These are phyloP conservation scores for Drosophila leontia DNA, from an alignment of 1,140 invertebrate genomes.

Conservation along the genomic window DNA sequence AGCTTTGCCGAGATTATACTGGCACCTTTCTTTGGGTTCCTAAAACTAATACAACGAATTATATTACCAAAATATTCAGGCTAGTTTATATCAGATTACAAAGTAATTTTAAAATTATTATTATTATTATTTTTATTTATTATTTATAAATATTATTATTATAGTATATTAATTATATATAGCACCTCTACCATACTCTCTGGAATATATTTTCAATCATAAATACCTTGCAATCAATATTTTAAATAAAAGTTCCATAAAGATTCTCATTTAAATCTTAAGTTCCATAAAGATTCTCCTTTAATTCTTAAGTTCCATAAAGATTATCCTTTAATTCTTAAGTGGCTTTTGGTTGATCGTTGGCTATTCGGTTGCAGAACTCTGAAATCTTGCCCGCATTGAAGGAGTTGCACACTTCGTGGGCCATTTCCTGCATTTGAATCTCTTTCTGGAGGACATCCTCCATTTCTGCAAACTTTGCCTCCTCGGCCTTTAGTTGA, in stretches of 20 bases:
- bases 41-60: no score
- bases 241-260: not conserved
- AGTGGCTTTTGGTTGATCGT: not conserved
- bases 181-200: not conserved
- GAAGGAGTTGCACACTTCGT: slow-evolving; percentile 11
- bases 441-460: slow-evolving; percentile 47
- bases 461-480: slow-evolving; percentile 42
- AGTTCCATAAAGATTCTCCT: not conserved
- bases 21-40: no score
- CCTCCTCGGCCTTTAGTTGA: slow-evolving; percentile 53
- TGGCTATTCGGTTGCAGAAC: slow-evolving; percentile 22
- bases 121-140: no score
- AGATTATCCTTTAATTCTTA: not conserved
- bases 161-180: no score
- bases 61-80: no score
- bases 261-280: not conserved
- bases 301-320: not conserved
- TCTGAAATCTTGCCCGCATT: slow-evolving; percentile 30
- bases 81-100: no score
- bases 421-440: slow-evolving; percentile 48
- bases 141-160: no score
- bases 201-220: not conserved
- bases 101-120: no score
- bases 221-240: not conserved
- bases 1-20: no score